Evolutionary conservation across 2,888 invertebrate species (phyloP), one percentile per base, ranked within the genome.

Genomic region (Lepidochrysops patricia): DNA sequence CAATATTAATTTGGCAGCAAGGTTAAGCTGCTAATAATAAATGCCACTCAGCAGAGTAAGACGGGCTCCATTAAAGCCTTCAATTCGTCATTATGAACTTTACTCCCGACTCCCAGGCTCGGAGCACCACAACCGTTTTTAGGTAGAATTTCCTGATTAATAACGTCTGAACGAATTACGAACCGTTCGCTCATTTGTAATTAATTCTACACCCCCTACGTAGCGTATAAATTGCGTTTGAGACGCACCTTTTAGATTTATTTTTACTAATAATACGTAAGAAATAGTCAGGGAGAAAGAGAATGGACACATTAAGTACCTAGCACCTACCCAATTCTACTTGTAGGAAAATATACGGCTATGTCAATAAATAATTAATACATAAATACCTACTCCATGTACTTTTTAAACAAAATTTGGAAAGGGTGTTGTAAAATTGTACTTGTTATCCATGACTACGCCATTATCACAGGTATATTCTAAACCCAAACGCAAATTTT

Each of bases 31-130:
- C 54, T 54, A 54, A 32, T 32, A 32, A 32, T 54, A 19, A 54
- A 54, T 54, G 54, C 54, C 27, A 27, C 27, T 54, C 54, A 54
- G 32, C 29, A 54, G 54, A 12, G 54, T 54, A 19, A 54, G 54
- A 54, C 54, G 19, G 54, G 15, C 43, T 54, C 54, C 54, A 54
- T 54, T 54, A 32, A 54, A 54, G 54, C 29, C 54, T 52, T 52
- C 27, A 52, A 52, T 52, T 52, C 52, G 27, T 52, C 52, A 52
- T 52, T 52, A 52, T 54, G 54, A 54, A 32, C 32, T 54, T 32
- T 15, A 29, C 52, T 52, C 26, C 37, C 37, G 7, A 0, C 13
- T 2, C 9, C 32, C 2, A 12, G 15, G 3, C 9, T 9, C 19
- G 15, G 19, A 32, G 32, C 19, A 54, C 32, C 32, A 54, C 32